Conservation (phyloP, 2,888 invertebrate species). For the Tenthredo amoena region DNA sequence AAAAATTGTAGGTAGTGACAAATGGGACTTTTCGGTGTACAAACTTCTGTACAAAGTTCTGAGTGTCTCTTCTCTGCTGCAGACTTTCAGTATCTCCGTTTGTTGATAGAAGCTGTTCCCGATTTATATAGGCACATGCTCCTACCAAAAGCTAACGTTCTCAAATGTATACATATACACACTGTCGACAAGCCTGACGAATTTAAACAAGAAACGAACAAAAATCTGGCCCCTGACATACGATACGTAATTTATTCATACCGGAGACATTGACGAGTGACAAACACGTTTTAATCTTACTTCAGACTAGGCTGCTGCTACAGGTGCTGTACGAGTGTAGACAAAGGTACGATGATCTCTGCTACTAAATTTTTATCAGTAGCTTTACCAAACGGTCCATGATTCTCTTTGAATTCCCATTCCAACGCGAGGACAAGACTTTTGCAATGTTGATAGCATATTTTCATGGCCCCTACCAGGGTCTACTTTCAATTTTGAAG, state of each 20-base stretch:
- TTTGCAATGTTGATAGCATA: too few species aligned
- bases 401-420: background rate
- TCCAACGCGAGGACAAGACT: too few species aligned
- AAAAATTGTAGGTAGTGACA: background rate
- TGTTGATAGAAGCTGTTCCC: constrained; percentile 16
- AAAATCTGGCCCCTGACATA: constrained; percentile 9
- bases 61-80: background rate
- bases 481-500: background rate
- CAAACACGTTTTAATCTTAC: background rate
- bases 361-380: background rate
- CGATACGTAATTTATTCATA: constrained; percentile 25
- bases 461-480: too few species aligned
- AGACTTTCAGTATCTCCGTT: background rate
- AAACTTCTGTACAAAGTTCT: background rate
- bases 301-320: background rate
- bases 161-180: background rate
- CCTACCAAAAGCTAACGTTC: background rate
- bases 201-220: background rate
- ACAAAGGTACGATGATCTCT: background rate
- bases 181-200: constrained; percentile 16
- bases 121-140: background rate
- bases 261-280: constrained; percentile 3
- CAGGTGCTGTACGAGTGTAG: background rate
- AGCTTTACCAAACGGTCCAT: background rate
- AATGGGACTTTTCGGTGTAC: background rate